Evolutionary conservation across 2,113 vertebrate species (phyloP).

Genomic region (Otocyon megalotis): DNA sequence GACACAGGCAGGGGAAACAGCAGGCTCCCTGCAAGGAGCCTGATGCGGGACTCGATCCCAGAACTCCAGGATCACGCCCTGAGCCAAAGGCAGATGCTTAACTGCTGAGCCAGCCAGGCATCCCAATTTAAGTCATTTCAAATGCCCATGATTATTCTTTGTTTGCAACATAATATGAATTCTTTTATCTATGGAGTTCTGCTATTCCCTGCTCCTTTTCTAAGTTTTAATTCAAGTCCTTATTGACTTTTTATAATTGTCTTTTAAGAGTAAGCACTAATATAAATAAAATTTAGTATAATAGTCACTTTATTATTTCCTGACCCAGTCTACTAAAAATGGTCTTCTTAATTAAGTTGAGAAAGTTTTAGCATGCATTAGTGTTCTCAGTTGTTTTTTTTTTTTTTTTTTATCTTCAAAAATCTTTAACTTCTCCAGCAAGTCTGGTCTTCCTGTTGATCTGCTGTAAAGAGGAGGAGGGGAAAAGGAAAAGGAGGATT

Average conservation of each 20-base stretch:
- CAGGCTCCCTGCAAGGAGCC: too few species aligned
- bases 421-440: conserved; percentile 65
- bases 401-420: not conserved
- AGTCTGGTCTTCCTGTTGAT: conserved; percentile 86
- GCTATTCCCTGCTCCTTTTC: not conserved
- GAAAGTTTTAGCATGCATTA: not conserved
- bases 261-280: conserved; percentile 16
- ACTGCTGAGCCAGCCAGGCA: too few species aligned
- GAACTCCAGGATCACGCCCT: too few species aligned
- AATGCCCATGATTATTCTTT: not conserved
- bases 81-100: too few species aligned
- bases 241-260: not conserved
- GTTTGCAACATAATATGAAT: not conserved
- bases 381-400: not conserved
- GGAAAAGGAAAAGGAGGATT: conserved; percentile 71
- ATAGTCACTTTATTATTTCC: conserved; percentile 4
- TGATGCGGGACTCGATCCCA: too few species aligned
- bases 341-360: conserved; percentile 71
- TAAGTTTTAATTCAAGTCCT: not conserved
- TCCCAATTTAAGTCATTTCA: not conserved
- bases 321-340: not conserved
- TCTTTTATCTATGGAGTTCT: not conserved
- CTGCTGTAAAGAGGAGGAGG: conserved; percentile 54
- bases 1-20: too few species aligned
- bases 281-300: not conserved